Conservation (phyloP, 2,113 vertebrate species). For the Tamias sibiricus region DNA sequence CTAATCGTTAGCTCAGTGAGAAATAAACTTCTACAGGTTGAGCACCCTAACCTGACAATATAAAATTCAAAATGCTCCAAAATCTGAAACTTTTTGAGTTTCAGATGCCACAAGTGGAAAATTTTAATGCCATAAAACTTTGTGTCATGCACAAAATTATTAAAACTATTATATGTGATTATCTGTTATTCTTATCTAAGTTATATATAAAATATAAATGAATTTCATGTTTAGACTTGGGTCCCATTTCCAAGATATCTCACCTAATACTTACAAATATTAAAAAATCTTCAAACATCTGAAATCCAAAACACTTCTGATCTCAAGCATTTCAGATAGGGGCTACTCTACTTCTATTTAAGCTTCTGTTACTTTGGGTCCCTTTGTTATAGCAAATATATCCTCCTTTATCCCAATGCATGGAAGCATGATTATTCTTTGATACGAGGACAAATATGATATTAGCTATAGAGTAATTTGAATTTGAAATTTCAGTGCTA, state of each 20-base stretch:
- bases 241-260: too few species aligned
- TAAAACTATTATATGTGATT: background rate
- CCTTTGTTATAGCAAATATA: background rate
- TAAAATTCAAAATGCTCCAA: background rate
- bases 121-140: background rate
- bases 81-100: background rate
- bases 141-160: background rate
- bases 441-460: background rate
- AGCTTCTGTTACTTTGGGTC: background rate
- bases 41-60: background rate
- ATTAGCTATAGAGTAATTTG: background rate
- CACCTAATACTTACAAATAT: background rate
- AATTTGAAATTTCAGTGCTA: constrained; percentile 20
- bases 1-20: background rate
- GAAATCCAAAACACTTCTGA: background rate
- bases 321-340: background rate
- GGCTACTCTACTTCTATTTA: background rate
- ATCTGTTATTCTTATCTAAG: background rate
- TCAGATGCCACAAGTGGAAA: background rate
- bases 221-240: background rate
- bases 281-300: background rate
- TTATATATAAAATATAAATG: background rate
- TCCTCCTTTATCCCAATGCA: background rate
- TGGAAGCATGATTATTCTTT: background rate
- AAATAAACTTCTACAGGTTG: background rate